Base-by-base conservation (phyloP, 2,113 vertebrate species). In the Columbina picui region DNA sequence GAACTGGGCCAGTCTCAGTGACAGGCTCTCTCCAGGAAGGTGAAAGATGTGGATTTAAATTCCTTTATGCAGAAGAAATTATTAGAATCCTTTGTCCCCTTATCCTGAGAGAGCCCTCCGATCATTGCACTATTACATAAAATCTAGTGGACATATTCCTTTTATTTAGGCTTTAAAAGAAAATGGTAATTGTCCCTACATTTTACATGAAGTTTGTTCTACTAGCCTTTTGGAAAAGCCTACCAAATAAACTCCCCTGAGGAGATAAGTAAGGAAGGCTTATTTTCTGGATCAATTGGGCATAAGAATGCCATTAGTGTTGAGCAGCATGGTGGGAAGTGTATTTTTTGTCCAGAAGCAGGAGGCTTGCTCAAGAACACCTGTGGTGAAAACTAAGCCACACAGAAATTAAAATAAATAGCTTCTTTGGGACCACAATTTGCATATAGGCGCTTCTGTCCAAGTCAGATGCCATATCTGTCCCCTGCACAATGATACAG, bases 391-490 rank as follows among this genome's bases (percentile, higher is more conserved):
- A 93, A 87, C 8, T 5, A 8, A 91, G 7, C 19, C 16, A 43
- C 2, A 2, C 4, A 39, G n/a, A 92, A 84, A 74, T 59, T 1
- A 68, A 65, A 93, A 63, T 9, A 50, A 74, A 59, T 5, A 22
- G 1, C 0, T 5, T 29, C n/a, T 83, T 30, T 0, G 0, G 10
- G 10, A 38, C 77, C 41, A 13, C 18, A 65, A 0, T 74, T 93
- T 86, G 13, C 32, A 19, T 39, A 32, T 11, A 36, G 27, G 55
- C 2, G 1, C 13, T 15, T 65, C 41, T 93, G 25, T 41, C 32
- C 41, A 34, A 3, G 2, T 74, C 16, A 12, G 34, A 43, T 50
- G 25, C 26, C 30, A 17, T 1, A 1, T 50, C 32, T 69, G 57
- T 55, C 14, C n/a, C 29, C 12, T 43, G 38, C 29, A 74, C 38